Base-by-base conservation (phyloP, 2,888 invertebrate genomes). In the Zele albiditarsus region DNA sequence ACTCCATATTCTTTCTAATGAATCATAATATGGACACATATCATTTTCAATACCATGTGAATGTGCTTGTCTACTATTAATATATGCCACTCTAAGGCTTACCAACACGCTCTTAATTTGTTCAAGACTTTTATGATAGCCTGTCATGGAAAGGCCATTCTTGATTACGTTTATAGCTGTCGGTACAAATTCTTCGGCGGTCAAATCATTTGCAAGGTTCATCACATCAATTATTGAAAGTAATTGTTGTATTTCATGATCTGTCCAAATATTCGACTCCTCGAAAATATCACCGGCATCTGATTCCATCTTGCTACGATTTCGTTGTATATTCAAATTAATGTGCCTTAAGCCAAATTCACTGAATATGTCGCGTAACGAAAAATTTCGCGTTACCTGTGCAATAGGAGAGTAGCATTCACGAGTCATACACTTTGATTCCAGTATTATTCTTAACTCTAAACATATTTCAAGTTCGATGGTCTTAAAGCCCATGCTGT, bases 391-490 rank as follows among this genome's bases (percentile, higher is more conserved):
- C 6, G 78, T 42, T 0, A 68, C 66, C 2, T 75, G 68, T 3
- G 74, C 58, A 0, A 76, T 67, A 2, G 74, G 23, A 20, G 77
- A 79, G 31, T 78, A 77, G 27, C 75, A 78, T 53, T 75, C 73
- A 69, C 74, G 71, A 46, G 80, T n/a, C n/a, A n/a, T 71, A 69
- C 78, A 84, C 63, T 76, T 80, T 60, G 81, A 81, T 27, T 82
- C 79, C 20, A 83, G 42, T 20, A 78, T 80, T 46, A 31, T 2
- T 4, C 81, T 82, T 8, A 84, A 63, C 71, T 83, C 83, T 0
- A 81, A 62, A 2, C 81, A 80, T 46, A 84, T 80, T 69, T 84
- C 82, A 42, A 79, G 78, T 23, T 82, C 75, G 0, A 82, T 82
- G 28, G 83, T 78, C n/a, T 63, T 65, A 67, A 77, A 83, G 3